Evolutionary conservation across 2,113 vertebrate genomes (phyloP).

Genomic region (Dipodomys merriami): DNA sequence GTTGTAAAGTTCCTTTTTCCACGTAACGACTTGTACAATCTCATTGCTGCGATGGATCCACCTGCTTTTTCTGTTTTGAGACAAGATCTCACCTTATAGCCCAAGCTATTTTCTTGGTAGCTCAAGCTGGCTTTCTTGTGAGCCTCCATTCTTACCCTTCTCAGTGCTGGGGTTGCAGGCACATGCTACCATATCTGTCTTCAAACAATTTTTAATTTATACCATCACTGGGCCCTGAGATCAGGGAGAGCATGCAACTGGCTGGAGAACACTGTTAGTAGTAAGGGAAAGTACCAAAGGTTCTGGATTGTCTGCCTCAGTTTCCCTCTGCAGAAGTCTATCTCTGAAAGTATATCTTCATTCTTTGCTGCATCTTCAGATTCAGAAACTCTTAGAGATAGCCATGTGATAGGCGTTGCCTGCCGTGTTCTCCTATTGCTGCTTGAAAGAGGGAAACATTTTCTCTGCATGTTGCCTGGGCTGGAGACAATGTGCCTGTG

Average conservation of each 20-base stretch:
- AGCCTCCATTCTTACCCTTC: neutral
- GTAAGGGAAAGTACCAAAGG: neutral
- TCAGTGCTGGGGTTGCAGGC: neutral
- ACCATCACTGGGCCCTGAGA: neutral
- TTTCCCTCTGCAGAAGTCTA: neutral
- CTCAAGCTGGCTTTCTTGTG: neutral
- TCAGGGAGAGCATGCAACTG: neutral
- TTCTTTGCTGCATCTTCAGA: neutral
- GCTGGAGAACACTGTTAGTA: neutral
- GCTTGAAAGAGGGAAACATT: constrained; percentile 49
- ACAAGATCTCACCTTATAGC: neutral
- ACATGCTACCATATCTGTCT: too few species aligned
- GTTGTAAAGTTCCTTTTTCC: too few species aligned
- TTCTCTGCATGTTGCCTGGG: constrained; percentile 57
- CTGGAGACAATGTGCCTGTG: constrained; percentile 42
- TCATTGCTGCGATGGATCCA: too few species aligned
- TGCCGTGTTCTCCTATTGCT: constrained; percentile 7
- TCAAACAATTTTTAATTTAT: neutral
- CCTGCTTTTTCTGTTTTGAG: neutral
- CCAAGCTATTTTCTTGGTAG: neutral
- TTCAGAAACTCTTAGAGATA: neutral
- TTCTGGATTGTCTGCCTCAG: neutral
- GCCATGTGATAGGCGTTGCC: neutral
- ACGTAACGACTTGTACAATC: too few species aligned
- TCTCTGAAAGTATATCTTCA: neutral